Percentiles rank a stretch among this genome's conserved stretches.
Conservation (phyloP, 2,888 invertebrate species). For the Napeogenes inachia region DNA sequence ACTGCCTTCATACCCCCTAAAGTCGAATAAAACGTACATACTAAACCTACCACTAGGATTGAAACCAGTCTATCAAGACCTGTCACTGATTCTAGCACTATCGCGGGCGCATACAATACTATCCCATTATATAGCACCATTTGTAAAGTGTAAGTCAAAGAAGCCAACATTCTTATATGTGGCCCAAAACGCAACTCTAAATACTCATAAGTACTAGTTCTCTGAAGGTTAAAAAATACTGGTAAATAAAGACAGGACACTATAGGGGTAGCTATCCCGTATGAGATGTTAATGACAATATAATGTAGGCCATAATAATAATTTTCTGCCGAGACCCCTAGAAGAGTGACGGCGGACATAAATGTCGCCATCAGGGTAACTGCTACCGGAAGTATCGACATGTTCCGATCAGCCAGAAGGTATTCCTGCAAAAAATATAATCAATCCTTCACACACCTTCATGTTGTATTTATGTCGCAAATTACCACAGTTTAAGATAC, state of each 20-base stretch:
- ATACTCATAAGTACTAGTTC: slow-evolving; percentile 95
- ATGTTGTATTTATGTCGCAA: too few species aligned
- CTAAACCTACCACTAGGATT: slow-evolving; percentile 84
- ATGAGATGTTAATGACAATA: slow-evolving; percentile 85
- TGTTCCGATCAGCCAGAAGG: slow-evolving; percentile 87
- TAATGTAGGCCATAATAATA: slow-evolving; percentile 91
- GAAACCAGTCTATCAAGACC: slow-evolving; percentile 85
- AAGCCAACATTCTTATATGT: slow-evolving; percentile 85
- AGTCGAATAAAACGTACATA: slow-evolving; percentile 91
- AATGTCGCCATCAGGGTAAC: slow-evolving; percentile 96
- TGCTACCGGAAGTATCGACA: slow-evolving; percentile 88
- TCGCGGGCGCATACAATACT: slow-evolving; percentile 94
- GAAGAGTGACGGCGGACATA: slow-evolving; percentile 92
- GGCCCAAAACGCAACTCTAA: slow-evolving; percentile 91
- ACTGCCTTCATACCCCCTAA: slow-evolving; percentile 96
- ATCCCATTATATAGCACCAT: slow-evolving; percentile 94
- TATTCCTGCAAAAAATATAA: slow-evolving; percentile 81
- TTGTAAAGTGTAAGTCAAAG: slow-evolving; percentile 90
- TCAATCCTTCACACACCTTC: neutral
- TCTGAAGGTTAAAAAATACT: slow-evolving; percentile 89
- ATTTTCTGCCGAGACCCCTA: slow-evolving; percentile 93
- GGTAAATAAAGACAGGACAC: slow-evolving; percentile 88
- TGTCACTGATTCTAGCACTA: slow-evolving; percentile 91
- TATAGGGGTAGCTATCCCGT: slow-evolving; percentile 85
- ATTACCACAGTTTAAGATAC: neutral